A percentile compares a stretch with the other conserved stretches of the same genome.
Conservation (phyloP, 2,888 invertebrate genomes). For the Syrista parreyssii region DNA sequence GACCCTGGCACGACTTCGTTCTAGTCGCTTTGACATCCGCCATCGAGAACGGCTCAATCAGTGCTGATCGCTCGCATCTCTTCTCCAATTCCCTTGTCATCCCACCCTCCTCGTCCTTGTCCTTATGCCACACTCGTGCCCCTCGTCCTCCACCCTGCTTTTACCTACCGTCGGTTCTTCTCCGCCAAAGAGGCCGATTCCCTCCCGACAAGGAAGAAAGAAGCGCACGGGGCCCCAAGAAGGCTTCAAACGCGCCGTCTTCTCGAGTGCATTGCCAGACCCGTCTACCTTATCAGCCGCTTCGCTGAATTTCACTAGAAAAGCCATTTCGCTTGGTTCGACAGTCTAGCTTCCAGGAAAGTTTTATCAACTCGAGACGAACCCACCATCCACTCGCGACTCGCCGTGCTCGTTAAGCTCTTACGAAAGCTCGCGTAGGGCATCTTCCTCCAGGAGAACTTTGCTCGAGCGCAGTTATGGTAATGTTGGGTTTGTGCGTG, state of each 20-base stretch:
- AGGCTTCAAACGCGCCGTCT: slow-evolving; percentile 50
- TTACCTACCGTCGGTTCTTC: slow-evolving; percentile 12
- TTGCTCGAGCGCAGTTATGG: slow-evolving; percentile 41
- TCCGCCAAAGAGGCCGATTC: slow-evolving; percentile 43
- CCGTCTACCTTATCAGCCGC: background rate
- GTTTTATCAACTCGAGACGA: background rate
- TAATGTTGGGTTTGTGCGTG: slow-evolving; percentile 47
- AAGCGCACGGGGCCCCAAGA: slow-evolving; percentile 35
- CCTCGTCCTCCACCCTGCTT: background rate
- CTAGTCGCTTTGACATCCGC: slow-evolving; percentile 13
- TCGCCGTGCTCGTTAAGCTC: background rate
- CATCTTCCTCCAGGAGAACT: slow-evolving; percentile 25
- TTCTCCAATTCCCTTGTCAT: background rate
- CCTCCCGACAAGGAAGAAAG: slow-evolving; percentile 35
- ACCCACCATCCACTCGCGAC: background rate
- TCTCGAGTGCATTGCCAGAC: slow-evolving; percentile 3
- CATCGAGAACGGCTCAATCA: slow-evolving; percentile 36
- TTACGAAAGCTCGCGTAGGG: slow-evolving; percentile 21
- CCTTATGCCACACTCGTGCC: background rate
- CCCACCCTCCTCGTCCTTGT: background rate
- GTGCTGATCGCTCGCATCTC: slow-evolving; percentile 4
- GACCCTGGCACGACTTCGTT: background rate
- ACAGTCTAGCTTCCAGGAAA: background rate
- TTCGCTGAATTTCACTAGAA: background rate
- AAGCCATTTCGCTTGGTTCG: background rate